These are phyloP conservation scores for Ichneumoninae sp. DNA, from an alignment of 2,888 invertebrate species.

Conservation along the genomic window DNA sequence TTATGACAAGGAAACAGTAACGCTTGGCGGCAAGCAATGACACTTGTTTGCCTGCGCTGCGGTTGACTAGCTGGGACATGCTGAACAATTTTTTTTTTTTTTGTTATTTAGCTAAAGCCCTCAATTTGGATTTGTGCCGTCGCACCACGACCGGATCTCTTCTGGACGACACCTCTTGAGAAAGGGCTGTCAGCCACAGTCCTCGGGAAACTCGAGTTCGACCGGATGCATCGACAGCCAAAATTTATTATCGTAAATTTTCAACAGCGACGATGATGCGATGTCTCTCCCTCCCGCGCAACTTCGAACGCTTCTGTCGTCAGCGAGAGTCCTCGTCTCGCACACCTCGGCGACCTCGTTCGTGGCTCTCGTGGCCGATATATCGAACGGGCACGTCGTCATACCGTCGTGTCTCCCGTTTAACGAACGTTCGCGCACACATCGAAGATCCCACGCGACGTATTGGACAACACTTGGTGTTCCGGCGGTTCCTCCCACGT, in stretches of 20 bases:
- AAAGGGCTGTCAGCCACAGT: background rate
- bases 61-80: too few relatives aligned
- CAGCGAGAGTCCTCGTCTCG: conserved; percentile 19
- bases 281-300: background rate
- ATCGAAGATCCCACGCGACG: conserved; percentile 78
- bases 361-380: conserved; percentile 33
- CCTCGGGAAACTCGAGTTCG: conserved; percentile 10
- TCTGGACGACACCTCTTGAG: background rate
- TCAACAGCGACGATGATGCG: background rate
- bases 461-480: conserved; percentile 64
- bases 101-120: background rate
- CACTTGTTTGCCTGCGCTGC: too few relatives aligned
- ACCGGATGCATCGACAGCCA: conserved; percentile 9
- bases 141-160: background rate
- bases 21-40: too few relatives aligned
- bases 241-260: conserved; percentile 9
- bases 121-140: background rate
- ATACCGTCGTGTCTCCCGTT: conserved; percentile 27
- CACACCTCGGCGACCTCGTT: conserved; percentile 9
- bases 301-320: background rate
- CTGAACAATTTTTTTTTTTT: background rate
- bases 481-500: conserved; percentile 52
- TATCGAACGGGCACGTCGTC: conserved; percentile 71
- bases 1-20: too few relatives aligned
- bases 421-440: conserved; percentile 70